phyloP scores from a whole-genome alignment of 2,888 invertebrate genomes.

The Gymnosoma rotundatum region DNA sequence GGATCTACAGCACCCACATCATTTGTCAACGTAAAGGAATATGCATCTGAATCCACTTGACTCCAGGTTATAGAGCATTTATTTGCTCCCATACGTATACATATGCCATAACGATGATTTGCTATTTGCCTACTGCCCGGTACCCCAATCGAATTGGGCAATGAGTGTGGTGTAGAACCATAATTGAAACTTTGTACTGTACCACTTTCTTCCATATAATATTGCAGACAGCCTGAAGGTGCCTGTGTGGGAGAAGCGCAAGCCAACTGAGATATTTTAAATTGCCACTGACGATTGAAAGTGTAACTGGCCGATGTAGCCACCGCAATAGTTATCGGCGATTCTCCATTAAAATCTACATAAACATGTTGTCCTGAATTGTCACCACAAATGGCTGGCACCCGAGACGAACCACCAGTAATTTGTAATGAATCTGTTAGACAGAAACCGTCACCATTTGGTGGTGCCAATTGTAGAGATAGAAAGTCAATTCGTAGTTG shows the following conservation, averaged over 20 bases:
- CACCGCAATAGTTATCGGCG: constrained; percentile 87
- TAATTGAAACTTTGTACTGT: constrained; percentile 90
- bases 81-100: constrained; percentile 88
- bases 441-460: constrained; percentile 88
- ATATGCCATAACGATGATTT: constrained; percentile 89
- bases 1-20: constrained; percentile 87
- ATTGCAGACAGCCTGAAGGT: constrained; percentile 90
- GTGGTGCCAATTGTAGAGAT: constrained; percentile 88
- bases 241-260: constrained; percentile 89
- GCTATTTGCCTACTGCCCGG: constrained; percentile 88
- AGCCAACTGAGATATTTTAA: constrained; percentile 88
- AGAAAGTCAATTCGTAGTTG: constrained; percentile 91
- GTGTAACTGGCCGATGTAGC: constrained; percentile 85
- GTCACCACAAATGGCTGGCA: constrained; percentile 90
- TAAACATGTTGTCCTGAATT: constrained; percentile 91
- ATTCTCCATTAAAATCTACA: constrained; percentile 87
- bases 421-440: constrained; percentile 87
- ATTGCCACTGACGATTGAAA: constrained; percentile 88
- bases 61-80: constrained; percentile 88
- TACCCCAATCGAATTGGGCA: constrained; percentile 83
- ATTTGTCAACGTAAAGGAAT: constrained; percentile 88
- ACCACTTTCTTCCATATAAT: constrained; percentile 85
- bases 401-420: constrained; percentile 86
- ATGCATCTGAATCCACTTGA: constrained; percentile 83
- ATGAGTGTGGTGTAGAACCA: constrained; percentile 85